These are phyloP conservation scores for Serripes groenlandicus DNA, from an alignment of 2,888 invertebrate species.

Conservation along the genomic window DNA sequence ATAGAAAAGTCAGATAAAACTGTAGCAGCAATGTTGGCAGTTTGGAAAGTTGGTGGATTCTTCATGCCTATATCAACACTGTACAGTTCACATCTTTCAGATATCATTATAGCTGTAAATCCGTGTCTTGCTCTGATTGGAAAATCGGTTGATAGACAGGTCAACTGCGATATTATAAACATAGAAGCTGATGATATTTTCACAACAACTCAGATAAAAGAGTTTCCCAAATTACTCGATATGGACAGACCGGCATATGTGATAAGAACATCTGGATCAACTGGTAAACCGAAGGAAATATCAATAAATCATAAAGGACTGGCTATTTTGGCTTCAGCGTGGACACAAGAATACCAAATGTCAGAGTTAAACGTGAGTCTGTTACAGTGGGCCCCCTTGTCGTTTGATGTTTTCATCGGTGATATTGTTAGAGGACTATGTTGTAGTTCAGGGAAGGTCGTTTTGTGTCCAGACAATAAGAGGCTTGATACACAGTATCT, in stretches of 20 bases:
- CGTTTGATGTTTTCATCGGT: conserved; percentile 1
- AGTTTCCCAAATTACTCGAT: background rate
- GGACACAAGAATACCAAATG: conserved; percentile 20
- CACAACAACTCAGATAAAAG: background rate
- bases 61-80: conserved; percentile 19
- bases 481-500: background rate
- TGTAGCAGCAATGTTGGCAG: conserved; percentile 24
- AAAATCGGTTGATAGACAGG: background rate
- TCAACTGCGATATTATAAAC: background rate
- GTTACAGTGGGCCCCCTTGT: background rate
- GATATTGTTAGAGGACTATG: conserved; percentile 1
- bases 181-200: background rate
- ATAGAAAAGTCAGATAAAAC: conserved; percentile 9
- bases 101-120: background rate
- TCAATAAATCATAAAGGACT: conserved; percentile 11
- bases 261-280: conserved; percentile 34
- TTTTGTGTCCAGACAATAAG: background rate
- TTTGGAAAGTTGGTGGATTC: conserved; percentile 33
- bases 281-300: conserved; percentile 30
- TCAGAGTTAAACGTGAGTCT: background rate
- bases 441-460: background rate
- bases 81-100: background rate
- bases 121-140: background rate
- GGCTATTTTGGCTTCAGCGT: conserved; percentile 4
- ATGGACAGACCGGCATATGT: conserved; percentile 15